phyloP scores from a whole-genome alignment of 2,797 vertebrate genomes.

The Chelidonichthys spinosus region DNA sequence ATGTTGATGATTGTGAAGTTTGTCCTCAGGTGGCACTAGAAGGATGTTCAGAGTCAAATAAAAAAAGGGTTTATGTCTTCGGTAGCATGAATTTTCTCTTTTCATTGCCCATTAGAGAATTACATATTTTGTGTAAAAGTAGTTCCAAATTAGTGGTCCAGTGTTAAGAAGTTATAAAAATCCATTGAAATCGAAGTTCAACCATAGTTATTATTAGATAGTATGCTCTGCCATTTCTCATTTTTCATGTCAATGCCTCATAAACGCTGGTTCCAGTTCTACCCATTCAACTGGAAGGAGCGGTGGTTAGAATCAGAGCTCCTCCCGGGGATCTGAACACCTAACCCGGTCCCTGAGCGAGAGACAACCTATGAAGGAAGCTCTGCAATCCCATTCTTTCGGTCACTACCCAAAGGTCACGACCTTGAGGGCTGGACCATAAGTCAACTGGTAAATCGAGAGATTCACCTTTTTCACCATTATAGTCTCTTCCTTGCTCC shows the following conservation, averaged over 20 bases:
- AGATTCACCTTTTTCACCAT: slow-evolving; percentile 16
- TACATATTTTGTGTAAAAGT: neutral
- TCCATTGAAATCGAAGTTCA: neutral
- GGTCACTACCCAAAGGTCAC: slow-evolving; percentile 23
- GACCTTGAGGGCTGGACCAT: neutral
- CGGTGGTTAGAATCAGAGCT: neutral
- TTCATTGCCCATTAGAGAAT: neutral
- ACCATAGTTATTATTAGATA: neutral
- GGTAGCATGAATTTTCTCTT: too few relatives aligned
- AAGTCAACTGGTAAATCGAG: slow-evolving; percentile 26
- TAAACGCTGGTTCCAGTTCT: neutral
- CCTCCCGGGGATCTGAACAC: neutral
- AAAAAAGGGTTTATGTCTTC: neutral
- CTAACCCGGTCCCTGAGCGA: neutral
- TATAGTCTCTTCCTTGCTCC: neutral
- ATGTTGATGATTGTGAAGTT: neutral
- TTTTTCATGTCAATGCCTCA: neutral
- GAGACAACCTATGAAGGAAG: neutral
- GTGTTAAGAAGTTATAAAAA: neutral
- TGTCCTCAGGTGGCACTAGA: neutral
- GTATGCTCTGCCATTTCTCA: neutral
- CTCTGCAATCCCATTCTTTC: neutral
- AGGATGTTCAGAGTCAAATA: neutral
- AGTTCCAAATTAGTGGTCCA: too few relatives aligned
- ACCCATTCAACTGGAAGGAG: neutral